Percentiles rank a stretch among this genome's conserved stretches.
These are phyloP conservation scores for Psilanteris sp. DNA, from an alignment of 1,140 invertebrate species.

Conservation along the genomic window DNA sequence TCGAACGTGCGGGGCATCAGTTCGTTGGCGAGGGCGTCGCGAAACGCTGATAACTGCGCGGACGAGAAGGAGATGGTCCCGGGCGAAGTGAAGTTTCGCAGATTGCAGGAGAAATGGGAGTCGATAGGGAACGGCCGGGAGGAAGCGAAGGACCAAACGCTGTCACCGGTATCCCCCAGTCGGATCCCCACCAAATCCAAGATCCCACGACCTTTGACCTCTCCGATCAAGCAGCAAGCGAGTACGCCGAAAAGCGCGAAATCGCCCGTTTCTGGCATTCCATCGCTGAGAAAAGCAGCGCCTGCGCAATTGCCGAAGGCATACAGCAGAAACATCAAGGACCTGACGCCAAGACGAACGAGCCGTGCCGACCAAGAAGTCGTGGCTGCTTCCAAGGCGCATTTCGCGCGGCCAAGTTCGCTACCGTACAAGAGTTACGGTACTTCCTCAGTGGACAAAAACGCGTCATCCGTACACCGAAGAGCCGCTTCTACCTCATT, in stretches of 20 bases:
- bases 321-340: conserved; percentile 65
- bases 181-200: conserved; percentile 82
- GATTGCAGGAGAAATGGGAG: conserved; percentile 93
- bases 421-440: conserved; percentile 83
- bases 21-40: conserved; percentile 43
- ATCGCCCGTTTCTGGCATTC: conserved; percentile 70
- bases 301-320: conserved; percentile 33
- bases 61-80: conserved; percentile 75
- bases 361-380: conserved; percentile 82
- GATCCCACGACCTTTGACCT: conserved; percentile 86
- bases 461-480: conserved; percentile 80
- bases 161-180: conserved; percentile 72
- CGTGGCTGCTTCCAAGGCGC: conserved; percentile 71
- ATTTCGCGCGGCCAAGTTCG: conserved; percentile 81
- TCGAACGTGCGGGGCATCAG: conserved; percentile 50
- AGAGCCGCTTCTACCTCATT: conserved; percentile 84
- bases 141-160: conserved; percentile 69
- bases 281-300: conserved; percentile 70
- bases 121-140: conserved; percentile 83
- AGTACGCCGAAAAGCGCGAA: conserved; percentile 66
- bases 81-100: conserved; percentile 83
- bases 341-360: conserved; percentile 72
- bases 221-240: conserved; percentile 80
- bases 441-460: conserved; percentile 74
- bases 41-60: conserved; percentile 11